Base-by-base conservation (phyloP, 2,888 invertebrate genomes). In the Cartodere bifasciata region DNA sequence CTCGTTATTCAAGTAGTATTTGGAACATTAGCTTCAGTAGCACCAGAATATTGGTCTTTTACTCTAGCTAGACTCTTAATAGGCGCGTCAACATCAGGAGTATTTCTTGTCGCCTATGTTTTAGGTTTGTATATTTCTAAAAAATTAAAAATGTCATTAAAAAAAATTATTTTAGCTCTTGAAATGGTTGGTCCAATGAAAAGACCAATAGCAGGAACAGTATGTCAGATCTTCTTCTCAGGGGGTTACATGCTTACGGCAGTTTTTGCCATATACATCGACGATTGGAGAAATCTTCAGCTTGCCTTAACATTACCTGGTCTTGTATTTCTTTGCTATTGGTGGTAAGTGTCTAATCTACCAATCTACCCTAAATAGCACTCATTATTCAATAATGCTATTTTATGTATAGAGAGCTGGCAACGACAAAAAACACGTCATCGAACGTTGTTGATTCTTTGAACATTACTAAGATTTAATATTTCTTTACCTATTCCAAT, bases 21-120 rank as follows among this genome's bases (percentile, higher is more conserved):
- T 44, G 83, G 82, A 21, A 53, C 76, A 23, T 46, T 72, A 32
- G 75, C 77, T 4, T 75, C 74, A 3, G 46, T 79, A 27, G 66
- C 79, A 1, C 78, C 77, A 0, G 74, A 80, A 44, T 77, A 73
- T 50, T 65, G 72, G 48, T 69, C 69, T 25, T 82, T 76, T 48
- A 70, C 75, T 7, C 51, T 74, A 31, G 66, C 75, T 23, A 64
- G 83, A 38, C 56, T 75, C 36, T 52, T 81, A 28, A 70, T 83
- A 13, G 83, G 83, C 9, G 70, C 76, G 7, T 75, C 78, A 6
- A 78, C 81, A 5, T 79, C 80, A 4, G 82, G 82, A 2, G 76
- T 81, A 6, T 83, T 82, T 48, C 61, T 82, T 35, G 80, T 82
- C 12, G 77, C 80, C 24, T 83, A 82, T 55, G 82, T 82, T 27